Evolutionary conservation across 2,113 vertebrate species (phyloP), one percentile per base, ranked within the genome.

Genomic region (Daphoenositta chrysoptera): DNA sequence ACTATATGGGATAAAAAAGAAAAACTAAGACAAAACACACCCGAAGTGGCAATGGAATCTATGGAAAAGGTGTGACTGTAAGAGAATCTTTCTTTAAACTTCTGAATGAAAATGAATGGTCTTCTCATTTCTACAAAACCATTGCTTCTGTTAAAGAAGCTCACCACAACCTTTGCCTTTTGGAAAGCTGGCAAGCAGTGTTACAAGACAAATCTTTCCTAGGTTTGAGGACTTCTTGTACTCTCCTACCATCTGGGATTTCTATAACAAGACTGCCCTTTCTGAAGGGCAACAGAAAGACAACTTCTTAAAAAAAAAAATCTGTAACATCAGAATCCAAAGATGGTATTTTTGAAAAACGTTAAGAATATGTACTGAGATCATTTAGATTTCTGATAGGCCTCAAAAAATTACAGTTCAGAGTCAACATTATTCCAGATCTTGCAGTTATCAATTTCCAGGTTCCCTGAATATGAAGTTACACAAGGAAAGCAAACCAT

Each of bases 261-360:
- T 89, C 66, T 57, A 20, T n/a, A 76, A 76, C n/a, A 42, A 63
- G 39, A 64, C 7, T 58, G 13, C 14, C 31, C 18, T 83, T 89
- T 87, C 18, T 56, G 18, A 89, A 84, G 6, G 17, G 28, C 53
- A 81, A 50, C 30, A 54, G 48, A 65, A 75, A 75, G 7, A 54
- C 15, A 80, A 42, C 17, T 58, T 54, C 22, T 48, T 26, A 16
- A 12, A 65, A 47, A 54, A 73, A 39, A 73, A 60, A 54, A 11
- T 22, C 17, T 47, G 23, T 53, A 83, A 77, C 51, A 65, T 47
- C 35, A 76, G 20, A 77, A 69, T 15, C 30, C 23, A 78, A 58
- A 72, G 53, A 37, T 11, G 2, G 0, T n/a, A 40, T 40, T 76
- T 68, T 33, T 11, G 1, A 30, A 69, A 63, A 83, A 23, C 1